phyloP scores from a whole-genome alignment of 2,797 vertebrate genomes.

The Adrianichthys oophorus region DNA sequence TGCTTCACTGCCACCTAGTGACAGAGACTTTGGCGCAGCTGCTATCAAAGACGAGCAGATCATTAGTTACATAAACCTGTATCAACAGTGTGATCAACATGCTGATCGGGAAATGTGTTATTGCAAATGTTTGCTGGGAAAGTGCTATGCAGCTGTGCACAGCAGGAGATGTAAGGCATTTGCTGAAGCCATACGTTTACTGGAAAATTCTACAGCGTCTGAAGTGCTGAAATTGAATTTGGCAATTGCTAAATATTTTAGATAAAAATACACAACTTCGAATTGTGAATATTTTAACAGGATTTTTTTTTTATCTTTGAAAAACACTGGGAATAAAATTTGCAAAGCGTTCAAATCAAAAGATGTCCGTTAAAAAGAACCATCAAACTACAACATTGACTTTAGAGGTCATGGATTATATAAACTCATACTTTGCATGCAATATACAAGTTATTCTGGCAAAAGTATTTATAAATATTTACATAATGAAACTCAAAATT shows the following conservation, averaged over 20 bases:
- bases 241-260: constrained; percentile 2
- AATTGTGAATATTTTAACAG: too few relatives aligned
- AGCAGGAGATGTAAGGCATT: constrained; percentile 7
- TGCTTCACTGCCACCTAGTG: constrained; percentile 79
- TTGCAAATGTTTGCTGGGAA: constrained; percentile 30
- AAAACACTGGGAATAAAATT: too few relatives aligned
- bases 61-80: constrained; percentile 34
- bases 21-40: constrained; percentile 7
- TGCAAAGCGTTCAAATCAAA: too few relatives aligned
- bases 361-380: too few relatives aligned
- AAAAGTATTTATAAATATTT: too few relatives aligned
- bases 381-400: too few relatives aligned
- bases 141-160: constrained; percentile 24
- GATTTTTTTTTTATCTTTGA: too few relatives aligned
- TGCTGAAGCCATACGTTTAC: constrained; percentile 18
- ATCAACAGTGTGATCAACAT: constrained; percentile 38
- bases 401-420: too few relatives aligned
- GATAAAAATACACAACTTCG: too few relatives aligned
- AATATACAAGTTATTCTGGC: too few relatives aligned
- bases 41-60: constrained; percentile 4
- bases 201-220: constrained; percentile 18
- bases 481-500: too few relatives aligned
- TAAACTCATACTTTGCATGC: too few relatives aligned
- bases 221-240: constrained; percentile 2
- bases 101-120: constrained; percentile 31